Evolutionary conservation across 2,888 invertebrate genomes (phyloP).

Genomic region (Volucella inflata): DNA sequence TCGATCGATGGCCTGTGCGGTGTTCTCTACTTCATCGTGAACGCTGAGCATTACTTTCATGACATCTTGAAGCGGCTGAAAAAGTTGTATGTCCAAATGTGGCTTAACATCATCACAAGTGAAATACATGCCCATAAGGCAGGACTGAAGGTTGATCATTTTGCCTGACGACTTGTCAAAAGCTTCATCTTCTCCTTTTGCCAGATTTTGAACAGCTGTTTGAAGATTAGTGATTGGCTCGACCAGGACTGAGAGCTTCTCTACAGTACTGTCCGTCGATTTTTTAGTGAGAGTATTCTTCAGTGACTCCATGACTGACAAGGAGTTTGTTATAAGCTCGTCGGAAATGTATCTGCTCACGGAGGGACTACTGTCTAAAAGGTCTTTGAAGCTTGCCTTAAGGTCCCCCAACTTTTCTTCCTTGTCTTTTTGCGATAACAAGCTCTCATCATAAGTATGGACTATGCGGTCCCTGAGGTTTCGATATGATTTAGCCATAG

Average conservation of each 20-base stretch:
- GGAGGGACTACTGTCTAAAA: conserved; percentile 21
- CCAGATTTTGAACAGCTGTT: conserved; percentile 56
- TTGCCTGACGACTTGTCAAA: conserved; percentile 65
- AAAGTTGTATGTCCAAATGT: conserved; percentile 13
- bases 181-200: conserved; percentile 39
- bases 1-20: conserved; percentile 31
- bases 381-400: conserved; percentile 29
- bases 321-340: conserved; percentile 44
- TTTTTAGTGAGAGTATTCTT: conserved; percentile 46
- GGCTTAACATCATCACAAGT: conserved; percentile 62
- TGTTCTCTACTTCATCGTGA: conserved; percentile 68
- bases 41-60: conserved; percentile 59
- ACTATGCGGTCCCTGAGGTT: conserved; percentile 41
- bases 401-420: conserved; percentile 25
- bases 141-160: conserved; percentile 70
- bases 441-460: conserved; percentile 45
- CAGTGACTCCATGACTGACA: conserved; percentile 46
- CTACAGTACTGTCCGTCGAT: conserved; percentile 35
- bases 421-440: conserved; percentile 39
- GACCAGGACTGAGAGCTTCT: conserved; percentile 32
- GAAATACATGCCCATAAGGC: conserved; percentile 71
- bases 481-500: conserved; percentile 37
- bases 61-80: conserved; percentile 8
- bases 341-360: conserved; percentile 47
- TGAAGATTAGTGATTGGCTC: conserved; percentile 61